These are phyloP conservation scores for Adela reaumurella DNA, from an alignment of 2,888 invertebrate species.

Conservation along the genomic window DNA sequence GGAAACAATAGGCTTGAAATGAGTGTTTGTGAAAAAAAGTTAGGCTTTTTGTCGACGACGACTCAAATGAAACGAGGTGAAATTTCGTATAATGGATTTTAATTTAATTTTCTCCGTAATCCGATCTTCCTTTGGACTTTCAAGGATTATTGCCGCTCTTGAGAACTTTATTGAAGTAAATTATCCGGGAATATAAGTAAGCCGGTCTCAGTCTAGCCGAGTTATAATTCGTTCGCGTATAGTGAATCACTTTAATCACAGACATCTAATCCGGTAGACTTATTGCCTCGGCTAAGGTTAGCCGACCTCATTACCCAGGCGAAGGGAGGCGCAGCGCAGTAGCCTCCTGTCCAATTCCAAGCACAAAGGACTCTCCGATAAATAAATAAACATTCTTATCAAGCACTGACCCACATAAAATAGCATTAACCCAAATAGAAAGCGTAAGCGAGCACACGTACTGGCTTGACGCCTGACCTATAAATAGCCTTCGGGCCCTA, in stretches of 20 bases:
- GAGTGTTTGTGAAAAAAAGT: not conserved
- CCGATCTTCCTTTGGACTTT: not conserved
- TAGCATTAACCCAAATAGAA: slow-evolving; percentile 3
- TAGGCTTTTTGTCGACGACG: not conserved
- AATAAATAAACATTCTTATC: slow-evolving; percentile 1
- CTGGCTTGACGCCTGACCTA: not conserved
- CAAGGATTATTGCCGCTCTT: too few species aligned
- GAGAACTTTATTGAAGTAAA: too few species aligned
- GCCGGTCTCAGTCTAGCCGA: too few species aligned
- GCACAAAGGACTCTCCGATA: slow-evolving; percentile 1
- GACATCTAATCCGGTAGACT: too few species aligned
- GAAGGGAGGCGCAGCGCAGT: too few species aligned
- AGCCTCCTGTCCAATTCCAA: not conserved
- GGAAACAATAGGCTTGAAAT: not conserved
- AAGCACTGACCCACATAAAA: slow-evolving; percentile 2
- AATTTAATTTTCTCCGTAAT: not conserved
- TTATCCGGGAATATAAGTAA: too few species aligned
- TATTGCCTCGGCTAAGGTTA: too few species aligned
- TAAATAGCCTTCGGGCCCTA: not conserved
- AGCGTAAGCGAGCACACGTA: not conserved
- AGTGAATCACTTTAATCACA: too few species aligned
- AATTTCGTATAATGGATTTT: not conserved
- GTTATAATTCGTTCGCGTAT: too few species aligned
- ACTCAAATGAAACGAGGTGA: too few species aligned
- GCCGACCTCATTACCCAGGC: too few species aligned